Evolutionary conservation across 1,140 invertebrate species (phyloP).

Genomic region (Vanessa atalanta): DNA sequence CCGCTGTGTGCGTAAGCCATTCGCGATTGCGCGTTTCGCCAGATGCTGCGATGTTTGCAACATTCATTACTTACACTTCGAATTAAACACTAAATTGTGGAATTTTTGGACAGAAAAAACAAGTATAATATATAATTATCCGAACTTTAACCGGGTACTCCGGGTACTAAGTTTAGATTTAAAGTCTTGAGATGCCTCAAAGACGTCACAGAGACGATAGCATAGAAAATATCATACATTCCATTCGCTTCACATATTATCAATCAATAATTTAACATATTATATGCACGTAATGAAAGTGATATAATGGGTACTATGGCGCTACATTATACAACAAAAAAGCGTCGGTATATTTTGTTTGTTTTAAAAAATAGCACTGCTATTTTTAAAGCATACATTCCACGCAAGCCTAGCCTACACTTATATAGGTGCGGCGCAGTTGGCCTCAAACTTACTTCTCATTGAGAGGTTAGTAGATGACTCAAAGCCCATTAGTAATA

Average conservation of each 20-base stretch:
- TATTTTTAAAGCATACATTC: constrained; percentile 29
- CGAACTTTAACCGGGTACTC: too few species aligned
- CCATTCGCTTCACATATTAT: too few species aligned
- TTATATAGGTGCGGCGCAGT: constrained; percentile 29
- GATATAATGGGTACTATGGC: background rate
- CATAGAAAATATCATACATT: too few species aligned
- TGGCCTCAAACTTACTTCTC: constrained; percentile 29
- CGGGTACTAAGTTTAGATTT: too few species aligned
- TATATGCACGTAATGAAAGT: background rate
- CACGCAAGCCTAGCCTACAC: constrained; percentile 28
- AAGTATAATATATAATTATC: background rate
- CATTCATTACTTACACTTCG: constrained; percentile 56
- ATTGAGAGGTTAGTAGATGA: constrained; percentile 25
- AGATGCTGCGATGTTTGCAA: constrained; percentile 77
- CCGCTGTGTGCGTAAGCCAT: constrained; percentile 63
- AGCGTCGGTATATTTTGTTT: background rate
- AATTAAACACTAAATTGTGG: background rate
- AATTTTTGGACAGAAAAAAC: background rate
- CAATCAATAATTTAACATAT: background rate
- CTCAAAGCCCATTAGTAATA: constrained; percentile 16
- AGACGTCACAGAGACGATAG: too few species aligned
- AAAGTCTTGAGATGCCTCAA: too few species aligned
- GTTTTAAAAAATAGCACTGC: constrained; percentile 4
- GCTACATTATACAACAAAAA: background rate
- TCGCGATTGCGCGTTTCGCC: constrained; percentile 76